Evolutionary conservation across 2,888 invertebrate genomes (phyloP), one percentile per base, ranked within the genome.

Genomic region (Trypoxylon attenuatum): DNA sequence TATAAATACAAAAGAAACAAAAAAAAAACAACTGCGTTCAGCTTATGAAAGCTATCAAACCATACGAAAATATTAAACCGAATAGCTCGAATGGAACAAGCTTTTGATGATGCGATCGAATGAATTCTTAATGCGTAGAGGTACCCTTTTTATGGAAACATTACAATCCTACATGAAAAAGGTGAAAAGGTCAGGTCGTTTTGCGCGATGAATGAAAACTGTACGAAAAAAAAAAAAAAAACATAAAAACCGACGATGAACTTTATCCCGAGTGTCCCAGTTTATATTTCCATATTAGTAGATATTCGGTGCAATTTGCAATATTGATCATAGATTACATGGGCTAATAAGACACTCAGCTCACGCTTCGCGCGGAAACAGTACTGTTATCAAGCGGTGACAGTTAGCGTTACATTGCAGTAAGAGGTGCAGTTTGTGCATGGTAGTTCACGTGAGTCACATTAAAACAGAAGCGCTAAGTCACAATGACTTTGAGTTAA

Each of bases 371-470:
- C 13, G 33, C 50, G 46, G 61, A 65, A 54, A 41, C 49, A 57
- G 60, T 56, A 53, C 53, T 42, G 50, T 63, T 70, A 52, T 46
- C 59, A 64, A 68, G 78, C 78, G n/a, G 77, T 78, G 77, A 70
- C 59, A 51, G 22, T 69, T 65, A 63, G 74, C 76, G 54, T 69
- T 71, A 74, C 67, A 79, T 79, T 78, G 78, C 78, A 79, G 78
- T 77, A 78, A 78, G 78, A 78, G 79, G 78, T 78, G 78, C 77
- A 61, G 67, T 68, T 61, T 77, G 70, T 75, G 75, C 75, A 58
- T 56, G 43, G 63, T 41, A 52, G 39, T 56, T 47, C 16, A 56
- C 25, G 73, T 73, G 75, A 72, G 33, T 60, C 39, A 73, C 69
- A 74, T 4, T 53, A 23, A 71, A 42, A 56, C 53, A 25, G 33